A percentile compares a stretch with the other conserved stretches of the same genome.
phyloP scores from a whole-genome alignment of 2,113 vertebrate genomes.

The Tylochromis polylepis region DNA sequence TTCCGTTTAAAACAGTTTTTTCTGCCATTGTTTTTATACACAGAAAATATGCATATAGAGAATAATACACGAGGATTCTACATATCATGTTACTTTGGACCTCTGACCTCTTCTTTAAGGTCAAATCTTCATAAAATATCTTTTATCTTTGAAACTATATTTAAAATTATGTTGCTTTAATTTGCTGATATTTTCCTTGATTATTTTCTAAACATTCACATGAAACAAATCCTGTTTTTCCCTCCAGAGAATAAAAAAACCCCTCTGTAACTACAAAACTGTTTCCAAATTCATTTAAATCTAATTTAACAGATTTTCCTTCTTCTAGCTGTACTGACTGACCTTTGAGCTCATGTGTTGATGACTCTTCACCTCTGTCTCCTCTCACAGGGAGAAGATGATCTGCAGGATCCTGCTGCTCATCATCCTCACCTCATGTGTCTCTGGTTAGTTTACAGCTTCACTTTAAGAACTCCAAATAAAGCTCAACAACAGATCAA shows the following conservation, averaged over 20 bases:
- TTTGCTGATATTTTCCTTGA: not conserved
- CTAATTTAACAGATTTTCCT: not conserved
- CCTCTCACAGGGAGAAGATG: too few species aligned
- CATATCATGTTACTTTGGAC: too few species aligned
- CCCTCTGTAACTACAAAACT: not conserved
- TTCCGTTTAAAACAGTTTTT: too few species aligned
- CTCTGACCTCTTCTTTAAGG: not conserved
- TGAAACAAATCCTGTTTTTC: not conserved
- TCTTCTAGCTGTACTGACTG: rapidly evolving
- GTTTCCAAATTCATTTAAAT: not conserved
- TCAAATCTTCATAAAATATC: rapidly evolving
- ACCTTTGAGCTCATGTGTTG: not conserved
- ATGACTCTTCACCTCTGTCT: not conserved
- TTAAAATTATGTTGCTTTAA: not conserved
- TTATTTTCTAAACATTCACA: not conserved
- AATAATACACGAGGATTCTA: too few species aligned
- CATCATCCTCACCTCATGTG: too few species aligned
- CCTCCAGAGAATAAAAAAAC: not conserved
- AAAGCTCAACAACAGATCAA: too few species aligned
- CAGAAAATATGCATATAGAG: too few species aligned
- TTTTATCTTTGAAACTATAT: not conserved
- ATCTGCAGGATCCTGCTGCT: too few species aligned
- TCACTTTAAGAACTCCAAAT: too few species aligned
- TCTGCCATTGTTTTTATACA: too few species aligned
- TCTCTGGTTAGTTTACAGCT: too few species aligned